These are phyloP conservation scores for Rhinophrynus dorsalis DNA, from an alignment of 2,797 vertebrate species.

Conservation along the genomic window DNA sequence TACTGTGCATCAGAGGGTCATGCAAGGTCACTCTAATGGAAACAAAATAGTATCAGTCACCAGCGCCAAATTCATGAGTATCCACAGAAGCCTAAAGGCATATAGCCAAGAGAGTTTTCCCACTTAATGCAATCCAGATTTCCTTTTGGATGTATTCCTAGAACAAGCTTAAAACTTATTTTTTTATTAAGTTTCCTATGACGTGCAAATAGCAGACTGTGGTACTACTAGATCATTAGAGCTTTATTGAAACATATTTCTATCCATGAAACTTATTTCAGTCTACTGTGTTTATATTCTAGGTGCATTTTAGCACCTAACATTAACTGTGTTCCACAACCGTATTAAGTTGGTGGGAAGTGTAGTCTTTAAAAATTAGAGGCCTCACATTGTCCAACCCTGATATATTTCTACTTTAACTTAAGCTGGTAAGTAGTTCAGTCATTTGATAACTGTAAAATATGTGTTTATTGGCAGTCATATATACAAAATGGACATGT, in stretches of 20 bases:
- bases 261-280: too few species aligned
- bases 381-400: too few species aligned
- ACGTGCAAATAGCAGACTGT: slow-evolving; percentile 18
- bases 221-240: slow-evolving; percentile 10
- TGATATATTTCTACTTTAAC: too few species aligned
- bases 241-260: not conserved
- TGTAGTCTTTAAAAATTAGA: too few species aligned
- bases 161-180: slow-evolving; percentile 23
- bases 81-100: slow-evolving; percentile 20
- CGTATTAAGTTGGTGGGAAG: too few species aligned
- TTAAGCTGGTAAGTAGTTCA: too few species aligned
- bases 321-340: too few species aligned
- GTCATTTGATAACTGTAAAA: too few species aligned
- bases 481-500: too few species aligned
- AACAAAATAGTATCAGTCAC: slow-evolving; percentile 3
- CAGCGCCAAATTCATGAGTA: slow-evolving; percentile 6
- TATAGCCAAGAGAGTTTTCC: slow-evolving; percentile 26
- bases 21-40: slow-evolving; percentile 8
- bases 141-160: slow-evolving; percentile 32
- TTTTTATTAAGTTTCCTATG: slow-evolving; percentile 43
- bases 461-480: too few species aligned
- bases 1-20: not conserved
- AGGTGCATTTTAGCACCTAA: too few species aligned
- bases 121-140: slow-evolving; percentile 23
- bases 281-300: not conserved